A percentile compares a stretch with the other conserved stretches of the same genome.
Evolutionary conservation across 2,888 invertebrate species (phyloP).

Genomic region (Microdon myrmicae): DNA sequence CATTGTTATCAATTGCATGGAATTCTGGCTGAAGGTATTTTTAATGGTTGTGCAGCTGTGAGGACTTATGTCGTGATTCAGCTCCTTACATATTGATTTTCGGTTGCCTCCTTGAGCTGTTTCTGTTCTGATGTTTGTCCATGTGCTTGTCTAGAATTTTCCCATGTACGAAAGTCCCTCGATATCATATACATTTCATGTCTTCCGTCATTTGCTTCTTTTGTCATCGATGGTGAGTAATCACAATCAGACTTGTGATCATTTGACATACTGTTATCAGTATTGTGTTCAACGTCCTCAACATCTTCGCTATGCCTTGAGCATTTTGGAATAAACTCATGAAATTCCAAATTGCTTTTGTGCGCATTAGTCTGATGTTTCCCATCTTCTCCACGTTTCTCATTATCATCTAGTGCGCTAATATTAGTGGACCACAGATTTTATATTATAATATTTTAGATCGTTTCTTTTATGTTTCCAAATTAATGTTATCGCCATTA

Average conservation of each 20-base stretch:
- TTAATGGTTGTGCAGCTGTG: neutral
- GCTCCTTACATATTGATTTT: constrained; percentile 55
- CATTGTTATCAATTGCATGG: constrained; percentile 63
- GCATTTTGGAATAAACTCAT: constrained; percentile 50
- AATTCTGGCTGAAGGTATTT: constrained; percentile 29
- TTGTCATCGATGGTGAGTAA: constrained; percentile 32
- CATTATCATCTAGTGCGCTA: too few species aligned
- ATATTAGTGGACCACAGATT: too few species aligned
- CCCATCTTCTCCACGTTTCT: too few species aligned
- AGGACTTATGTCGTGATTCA: neutral
- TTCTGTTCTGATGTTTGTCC: constrained; percentile 61
- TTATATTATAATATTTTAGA: too few species aligned
- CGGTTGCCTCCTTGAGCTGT: constrained; percentile 38
- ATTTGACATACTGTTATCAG: constrained; percentile 13
- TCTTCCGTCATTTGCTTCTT: constrained; percentile 7
- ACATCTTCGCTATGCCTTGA: constrained; percentile 27
- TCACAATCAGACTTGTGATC: too few species aligned
- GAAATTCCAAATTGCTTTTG: constrained; percentile 8
- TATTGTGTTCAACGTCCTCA: constrained; percentile 25
- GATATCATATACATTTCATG: constrained; percentile 47
- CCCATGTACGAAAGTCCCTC: constrained; percentile 66
- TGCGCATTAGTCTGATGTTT: constrained; percentile 4
- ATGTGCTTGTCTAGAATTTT: constrained; percentile 65
- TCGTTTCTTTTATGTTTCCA: too few species aligned
- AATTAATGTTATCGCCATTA: too few species aligned